A percentile compares a stretch with the other conserved stretches of the same genome.
phyloP scores from a whole-genome alignment of 2,888 invertebrate genomes.

The Myopa tessellatipennis region DNA sequence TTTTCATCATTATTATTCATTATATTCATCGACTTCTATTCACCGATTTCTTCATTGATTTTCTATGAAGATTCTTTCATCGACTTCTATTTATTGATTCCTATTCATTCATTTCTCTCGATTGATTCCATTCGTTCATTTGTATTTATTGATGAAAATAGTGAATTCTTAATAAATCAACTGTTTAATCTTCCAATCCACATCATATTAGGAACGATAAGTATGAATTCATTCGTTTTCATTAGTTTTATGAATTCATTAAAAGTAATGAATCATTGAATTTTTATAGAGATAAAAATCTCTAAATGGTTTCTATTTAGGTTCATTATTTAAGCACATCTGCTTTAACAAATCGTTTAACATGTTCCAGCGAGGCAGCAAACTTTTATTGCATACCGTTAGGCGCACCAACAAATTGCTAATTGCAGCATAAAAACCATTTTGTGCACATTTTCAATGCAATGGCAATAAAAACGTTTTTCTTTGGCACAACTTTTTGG shows the following conservation, averaged over 20 bases:
- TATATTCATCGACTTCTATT: no score
- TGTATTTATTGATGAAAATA: neutral
- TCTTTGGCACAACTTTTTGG: neutral
- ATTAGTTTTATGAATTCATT: no score
- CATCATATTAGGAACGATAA: no score
- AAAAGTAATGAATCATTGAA: no score
- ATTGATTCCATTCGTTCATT: neutral
- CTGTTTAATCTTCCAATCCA: no score
- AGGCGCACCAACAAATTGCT: conserved; percentile 33
- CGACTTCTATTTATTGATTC: neutral
- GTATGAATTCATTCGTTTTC: no score
- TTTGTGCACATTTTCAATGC: conserved; percentile 33
- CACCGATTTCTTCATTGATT: no score
- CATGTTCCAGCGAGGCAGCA: neutral
- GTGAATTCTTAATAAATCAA: no score
- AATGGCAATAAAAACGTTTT: conserved; percentile 22
- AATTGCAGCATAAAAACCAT: conserved; percentile 42
- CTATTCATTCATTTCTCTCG: neutral
- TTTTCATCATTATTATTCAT: no score
- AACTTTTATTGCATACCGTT: conserved; percentile 31
- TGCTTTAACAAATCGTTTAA: neutral
- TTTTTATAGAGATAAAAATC: no score
- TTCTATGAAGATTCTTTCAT: no score
- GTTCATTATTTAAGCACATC: neutral
- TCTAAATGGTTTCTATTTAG: no score